Conservation (phyloP, 2,113 vertebrate genomes). For the Himantopus leucocephalus region DNA sequence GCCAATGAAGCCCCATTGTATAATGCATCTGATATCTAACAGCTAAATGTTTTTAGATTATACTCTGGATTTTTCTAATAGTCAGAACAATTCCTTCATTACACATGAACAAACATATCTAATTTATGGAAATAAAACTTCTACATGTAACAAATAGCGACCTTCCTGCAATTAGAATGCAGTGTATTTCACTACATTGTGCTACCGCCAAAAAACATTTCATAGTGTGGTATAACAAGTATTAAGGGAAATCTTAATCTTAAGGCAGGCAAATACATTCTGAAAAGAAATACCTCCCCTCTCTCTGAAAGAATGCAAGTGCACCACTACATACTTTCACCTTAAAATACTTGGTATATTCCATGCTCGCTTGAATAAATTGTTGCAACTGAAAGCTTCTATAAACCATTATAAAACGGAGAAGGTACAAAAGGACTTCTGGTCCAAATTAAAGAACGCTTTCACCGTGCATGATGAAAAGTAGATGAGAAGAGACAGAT, state of each 20-base stretch:
- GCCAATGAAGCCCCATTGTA: background rate
- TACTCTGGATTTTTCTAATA: background rate
- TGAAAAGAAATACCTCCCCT: too few relatives aligned
- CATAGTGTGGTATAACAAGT: background rate
- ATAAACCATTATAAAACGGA: too few relatives aligned
- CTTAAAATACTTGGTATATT: too few relatives aligned
- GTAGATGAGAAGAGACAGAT: background rate
- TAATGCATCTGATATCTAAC: background rate
- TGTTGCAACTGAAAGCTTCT: too few relatives aligned
- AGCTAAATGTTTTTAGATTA: background rate
- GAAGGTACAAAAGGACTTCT: background rate
- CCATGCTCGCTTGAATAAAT: too few relatives aligned
- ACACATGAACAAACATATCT: background rate
- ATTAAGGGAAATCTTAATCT: background rate
- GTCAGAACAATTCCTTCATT: background rate
- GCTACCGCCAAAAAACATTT: background rate
- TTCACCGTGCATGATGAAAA: background rate
- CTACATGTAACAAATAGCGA: background rate
- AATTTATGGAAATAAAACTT: background rate
- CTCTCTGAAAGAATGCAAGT: too few relatives aligned
- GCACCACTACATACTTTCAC: too few relatives aligned
- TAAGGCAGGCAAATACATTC: background rate
- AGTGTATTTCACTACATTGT: background rate
- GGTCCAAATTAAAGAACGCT: background rate
- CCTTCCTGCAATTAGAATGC: background rate